These are phyloP conservation scores for Stramonita haemastoma DNA, from an alignment of 2,888 invertebrate genomes.

Conservation along the genomic window DNA sequence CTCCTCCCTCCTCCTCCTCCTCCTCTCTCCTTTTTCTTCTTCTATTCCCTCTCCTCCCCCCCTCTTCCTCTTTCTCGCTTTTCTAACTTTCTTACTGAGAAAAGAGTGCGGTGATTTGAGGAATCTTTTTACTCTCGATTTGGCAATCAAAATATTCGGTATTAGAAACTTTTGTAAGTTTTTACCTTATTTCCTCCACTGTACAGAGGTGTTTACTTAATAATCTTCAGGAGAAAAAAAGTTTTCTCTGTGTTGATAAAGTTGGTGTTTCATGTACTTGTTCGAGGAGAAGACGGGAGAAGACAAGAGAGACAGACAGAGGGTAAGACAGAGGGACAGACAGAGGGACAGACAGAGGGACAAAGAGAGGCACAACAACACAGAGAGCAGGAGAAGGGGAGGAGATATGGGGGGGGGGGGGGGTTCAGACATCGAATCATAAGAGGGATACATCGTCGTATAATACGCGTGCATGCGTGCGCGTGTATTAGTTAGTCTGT, in stretches of 20 bases:
- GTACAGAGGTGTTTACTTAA: too few relatives aligned
- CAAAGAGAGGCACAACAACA: background rate
- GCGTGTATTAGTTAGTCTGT: background rate
- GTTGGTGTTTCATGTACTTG: too few relatives aligned
- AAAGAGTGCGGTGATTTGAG: too few relatives aligned
- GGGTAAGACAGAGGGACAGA: background rate
- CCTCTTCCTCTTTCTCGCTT: background rate
- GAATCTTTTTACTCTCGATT: too few relatives aligned
- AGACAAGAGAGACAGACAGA: background rate
- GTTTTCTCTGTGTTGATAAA: too few relatives aligned
- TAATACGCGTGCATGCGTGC: background rate
- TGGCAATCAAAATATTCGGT: too few relatives aligned
- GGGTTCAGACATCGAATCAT: background rate
- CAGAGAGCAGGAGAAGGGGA: background rate
- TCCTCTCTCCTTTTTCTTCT: background rate
- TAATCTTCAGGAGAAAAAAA: too few relatives aligned
- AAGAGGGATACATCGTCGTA: background rate
- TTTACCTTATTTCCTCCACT: too few relatives aligned
- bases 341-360: background rate
- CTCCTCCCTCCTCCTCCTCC: background rate
- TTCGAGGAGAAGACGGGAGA: background rate
- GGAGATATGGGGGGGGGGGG: background rate
- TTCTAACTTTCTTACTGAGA: too few relatives aligned
- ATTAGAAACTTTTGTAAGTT: too few relatives aligned
- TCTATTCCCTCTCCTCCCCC: background rate